A percentile compares a stretch with the other conserved stretches of the same genome.
phyloP scores from a whole-genome alignment of 2,113 vertebrate species.

The Meriones unguiculatus region DNA sequence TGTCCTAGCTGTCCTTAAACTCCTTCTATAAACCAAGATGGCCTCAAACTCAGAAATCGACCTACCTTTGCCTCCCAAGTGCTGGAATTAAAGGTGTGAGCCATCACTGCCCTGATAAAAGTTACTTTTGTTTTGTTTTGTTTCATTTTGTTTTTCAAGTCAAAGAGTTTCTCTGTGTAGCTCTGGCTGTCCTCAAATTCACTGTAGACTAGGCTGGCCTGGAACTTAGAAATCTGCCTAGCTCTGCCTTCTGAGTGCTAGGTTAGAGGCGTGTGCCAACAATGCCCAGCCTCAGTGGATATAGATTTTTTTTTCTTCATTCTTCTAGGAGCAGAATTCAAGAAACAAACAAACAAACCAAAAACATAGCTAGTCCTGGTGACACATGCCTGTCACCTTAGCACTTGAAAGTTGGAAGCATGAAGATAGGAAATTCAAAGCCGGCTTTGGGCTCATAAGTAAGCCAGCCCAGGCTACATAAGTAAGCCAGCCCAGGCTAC shows the following conservation, averaged over 20 bases:
- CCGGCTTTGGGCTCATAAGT: not conserved
- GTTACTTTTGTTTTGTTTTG: too few species aligned
- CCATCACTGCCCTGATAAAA: too few species aligned
- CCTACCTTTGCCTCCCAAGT: not conserved
- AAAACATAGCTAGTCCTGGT: not conserved
- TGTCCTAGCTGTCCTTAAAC: not conserved
- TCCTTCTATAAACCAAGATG: not conserved
- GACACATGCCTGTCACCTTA: not conserved
- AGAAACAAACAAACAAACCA: not conserved
- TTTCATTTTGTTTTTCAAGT: too few species aligned
- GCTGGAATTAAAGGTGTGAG: not conserved
- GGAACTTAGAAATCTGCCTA: too few species aligned
- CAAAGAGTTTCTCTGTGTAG: too few species aligned
- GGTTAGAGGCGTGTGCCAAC: too few species aligned
- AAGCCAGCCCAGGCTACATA: too few species aligned
- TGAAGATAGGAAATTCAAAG: not conserved
- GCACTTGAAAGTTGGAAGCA: not conserved
- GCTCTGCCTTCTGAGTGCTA: too few species aligned
- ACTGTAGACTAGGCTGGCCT: too few species aligned
- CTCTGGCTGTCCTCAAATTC: too few species aligned
- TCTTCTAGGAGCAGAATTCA: not conserved
- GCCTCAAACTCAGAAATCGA: not conserved
- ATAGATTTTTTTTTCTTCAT: constrained; percentile 19
- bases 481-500: too few species aligned
- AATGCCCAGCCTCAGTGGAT: not conserved